Evolutionary conservation across 2,797 vertebrate genomes (phyloP), one percentile per base, ranked within the genome.

Genomic region (Eidolon dupreanum): DNA sequence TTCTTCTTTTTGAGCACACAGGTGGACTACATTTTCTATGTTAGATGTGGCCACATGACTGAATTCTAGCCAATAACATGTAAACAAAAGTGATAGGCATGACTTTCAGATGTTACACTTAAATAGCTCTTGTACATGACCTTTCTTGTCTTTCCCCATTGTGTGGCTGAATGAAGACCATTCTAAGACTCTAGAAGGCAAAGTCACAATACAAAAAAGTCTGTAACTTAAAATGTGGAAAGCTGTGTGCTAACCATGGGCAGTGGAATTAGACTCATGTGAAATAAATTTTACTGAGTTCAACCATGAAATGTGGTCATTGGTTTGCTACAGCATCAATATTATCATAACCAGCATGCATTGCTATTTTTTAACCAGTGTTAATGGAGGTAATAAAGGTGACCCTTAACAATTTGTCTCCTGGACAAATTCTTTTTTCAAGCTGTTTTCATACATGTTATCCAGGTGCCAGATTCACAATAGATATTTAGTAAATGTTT

Each of bases 401-500:
- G n/a, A 78, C 28, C 13, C 8, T 63, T 46, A 82, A 57, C 22
- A 81, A 2, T 24, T 17, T 78, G 22, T 83, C 53, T 16, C n/a
- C 59, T 46, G 51, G 19, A 85, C 20, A 87, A 46, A 33, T 36
- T 41, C 3, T 55, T 55, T 84, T 83, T 55, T 43, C 51, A 28
- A 90, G 6, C 53, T 88, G 3, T 90, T 88, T 92, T 81, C 31
- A 46, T 22, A 66, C 16, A 61, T 71, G 11, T 90, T 73, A 75
- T 8, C 82, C 22, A 55, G 41, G 11, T 55, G 13, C 8, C 13
- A 19, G 15, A 78, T 22, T 90, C 78, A 90, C 16, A 95, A n/a
- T 12, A 94, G 49, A 53, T 73, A 93, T 53, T 82, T 85, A 78
- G 81, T 81, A 89, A 88, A 84, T 77, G 19, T 8, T 68, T 93